Percentiles rank a stretch among this genome's conserved stretches.
These are phyloP conservation scores for Hippopotamyrus pictus DNA, from an alignment of 2,797 vertebrate species.

Conservation along the genomic window DNA sequence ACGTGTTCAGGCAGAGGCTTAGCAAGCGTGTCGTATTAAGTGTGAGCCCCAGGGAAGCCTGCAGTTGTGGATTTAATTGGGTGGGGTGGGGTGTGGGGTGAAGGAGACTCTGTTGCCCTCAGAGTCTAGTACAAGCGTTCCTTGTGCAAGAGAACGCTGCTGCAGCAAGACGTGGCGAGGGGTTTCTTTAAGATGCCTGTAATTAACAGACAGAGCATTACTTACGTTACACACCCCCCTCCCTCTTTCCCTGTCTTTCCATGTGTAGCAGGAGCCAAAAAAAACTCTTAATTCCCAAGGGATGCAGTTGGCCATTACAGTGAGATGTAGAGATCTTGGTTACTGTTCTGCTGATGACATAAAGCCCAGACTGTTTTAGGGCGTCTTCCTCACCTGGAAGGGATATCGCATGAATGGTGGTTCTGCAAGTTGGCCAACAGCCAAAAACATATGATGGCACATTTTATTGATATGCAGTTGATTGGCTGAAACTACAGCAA, in stretches of 20 bases:
- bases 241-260: not conserved
- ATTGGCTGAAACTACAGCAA: not conserved
- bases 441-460: not conserved
- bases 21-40: not conserved
- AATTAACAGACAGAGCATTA: not conserved
- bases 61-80: not conserved
- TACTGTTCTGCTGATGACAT: not conserved
- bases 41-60: not conserved
- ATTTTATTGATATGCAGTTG: not conserved
- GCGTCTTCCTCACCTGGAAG: not conserved
- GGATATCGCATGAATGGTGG: not conserved
- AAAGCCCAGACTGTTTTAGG: not conserved
- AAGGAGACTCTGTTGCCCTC: not conserved
- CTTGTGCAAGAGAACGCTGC: not conserved
- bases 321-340: not conserved
- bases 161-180: not conserved
- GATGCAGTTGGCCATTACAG: not conserved
- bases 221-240: not conserved
- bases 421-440: not conserved
- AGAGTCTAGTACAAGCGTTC: not conserved
- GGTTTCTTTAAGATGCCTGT: not conserved
- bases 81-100: not conserved
- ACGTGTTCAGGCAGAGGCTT: not conserved
- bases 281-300: not conserved
- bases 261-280: not conserved